These are phyloP conservation scores for Diplodus sargus DNA, from an alignment of 2,797 vertebrate genomes.

Conservation along the genomic window DNA sequence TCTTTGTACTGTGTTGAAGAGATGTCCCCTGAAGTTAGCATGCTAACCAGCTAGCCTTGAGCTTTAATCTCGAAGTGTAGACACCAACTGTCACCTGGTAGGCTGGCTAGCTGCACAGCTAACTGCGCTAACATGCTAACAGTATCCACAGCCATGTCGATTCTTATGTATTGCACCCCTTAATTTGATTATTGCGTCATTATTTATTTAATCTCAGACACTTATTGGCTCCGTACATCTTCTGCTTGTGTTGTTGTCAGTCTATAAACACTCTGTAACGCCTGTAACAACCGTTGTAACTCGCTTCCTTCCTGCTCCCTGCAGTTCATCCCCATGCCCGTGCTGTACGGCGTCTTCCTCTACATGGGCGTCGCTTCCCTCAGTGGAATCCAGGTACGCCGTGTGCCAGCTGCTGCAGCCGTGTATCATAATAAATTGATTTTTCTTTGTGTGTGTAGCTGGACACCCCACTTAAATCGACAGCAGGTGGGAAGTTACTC, in stretches of 20 bases:
- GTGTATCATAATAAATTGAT: slow-evolving; percentile 21
- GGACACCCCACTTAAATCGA: slow-evolving; percentile 27
- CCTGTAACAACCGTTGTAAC: neutral
- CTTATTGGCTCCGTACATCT: neutral
- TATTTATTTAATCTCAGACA: neutral
- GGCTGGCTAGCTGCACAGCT: too few species aligned
- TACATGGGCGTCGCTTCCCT: slow-evolving; percentile 98
- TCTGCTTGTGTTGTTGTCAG: neutral
- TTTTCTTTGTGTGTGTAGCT: neutral
- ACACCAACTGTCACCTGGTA: too few species aligned
- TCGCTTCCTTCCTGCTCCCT: slow-evolving; percentile 7
- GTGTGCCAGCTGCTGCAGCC: slow-evolving; percentile 16
- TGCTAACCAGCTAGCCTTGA: too few species aligned
- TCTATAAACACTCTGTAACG: neutral
- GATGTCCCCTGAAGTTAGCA: too few species aligned
- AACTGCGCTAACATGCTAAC: too few species aligned
- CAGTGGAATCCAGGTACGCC: slow-evolving; percentile 93
- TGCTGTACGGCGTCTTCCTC: slow-evolving; percentile 95
- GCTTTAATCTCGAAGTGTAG: too few species aligned
- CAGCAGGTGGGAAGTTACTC: slow-evolving; percentile 7
- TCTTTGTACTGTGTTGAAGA: too few species aligned
- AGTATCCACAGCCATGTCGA: too few species aligned
- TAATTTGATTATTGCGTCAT: too few species aligned
- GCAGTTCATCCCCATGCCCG: slow-evolving; percentile 95
- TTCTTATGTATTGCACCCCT: too few species aligned